phyloP scores from a whole-genome alignment of 1,140 invertebrate species.

The Caenorhabditis tropicalis region DNA sequence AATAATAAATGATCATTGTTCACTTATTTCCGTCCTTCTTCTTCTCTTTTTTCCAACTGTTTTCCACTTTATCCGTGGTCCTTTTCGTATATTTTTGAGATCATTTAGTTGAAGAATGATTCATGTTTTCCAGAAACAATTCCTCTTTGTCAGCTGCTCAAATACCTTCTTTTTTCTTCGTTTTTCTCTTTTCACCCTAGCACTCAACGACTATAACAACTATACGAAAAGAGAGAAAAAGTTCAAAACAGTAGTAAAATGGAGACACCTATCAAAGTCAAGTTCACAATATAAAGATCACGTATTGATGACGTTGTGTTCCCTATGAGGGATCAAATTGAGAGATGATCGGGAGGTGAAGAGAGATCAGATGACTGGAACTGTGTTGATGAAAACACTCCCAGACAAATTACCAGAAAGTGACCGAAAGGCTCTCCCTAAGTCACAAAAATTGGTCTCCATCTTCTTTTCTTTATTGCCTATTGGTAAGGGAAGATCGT shows the following conservation, averaged over 20 bases:
- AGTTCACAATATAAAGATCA: slow-evolving; percentile 33
- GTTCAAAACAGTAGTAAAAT: background rate
- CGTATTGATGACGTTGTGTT: slow-evolving; percentile 31
- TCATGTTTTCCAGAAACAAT: slow-evolving; percentile 22
- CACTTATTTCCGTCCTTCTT: no score
- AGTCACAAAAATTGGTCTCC: background rate
- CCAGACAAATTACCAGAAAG: slow-evolving; percentile 5
- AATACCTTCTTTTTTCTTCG: background rate
- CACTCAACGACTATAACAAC: background rate
- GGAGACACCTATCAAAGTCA: slow-evolving; percentile 11
- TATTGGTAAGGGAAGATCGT: background rate
- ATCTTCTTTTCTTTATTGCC: background rate
- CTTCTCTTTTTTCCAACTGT: background rate
- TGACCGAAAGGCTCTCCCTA: background rate
- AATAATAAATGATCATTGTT: background rate
- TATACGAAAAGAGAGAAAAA: background rate
- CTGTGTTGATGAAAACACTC: background rate
- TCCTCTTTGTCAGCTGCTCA: background rate
- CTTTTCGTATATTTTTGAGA: background rate
- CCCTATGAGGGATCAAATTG: slow-evolving; percentile 27
- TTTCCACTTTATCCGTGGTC: no score
- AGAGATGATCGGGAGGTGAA: background rate
- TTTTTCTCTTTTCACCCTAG: background rate
- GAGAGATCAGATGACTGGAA: slow-evolving; percentile 33
- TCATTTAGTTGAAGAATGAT: background rate